Base-by-base conservation (phyloP, 1,140 invertebrate species). In the Brachionus plicatilis region DNA sequence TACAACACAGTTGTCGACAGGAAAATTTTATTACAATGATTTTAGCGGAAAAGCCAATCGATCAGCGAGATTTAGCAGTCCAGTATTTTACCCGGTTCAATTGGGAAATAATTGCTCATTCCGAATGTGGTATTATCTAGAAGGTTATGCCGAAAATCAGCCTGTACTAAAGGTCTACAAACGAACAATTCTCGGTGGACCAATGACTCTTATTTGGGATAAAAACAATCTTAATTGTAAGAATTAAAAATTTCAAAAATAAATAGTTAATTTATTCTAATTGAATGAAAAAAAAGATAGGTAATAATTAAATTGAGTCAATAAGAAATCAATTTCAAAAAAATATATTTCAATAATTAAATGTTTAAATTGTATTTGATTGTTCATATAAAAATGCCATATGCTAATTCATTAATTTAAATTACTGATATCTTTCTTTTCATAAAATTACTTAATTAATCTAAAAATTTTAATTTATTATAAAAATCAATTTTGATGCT, bases 111-210 rank as follows among this genome's bases (percentile, higher is more conserved):
- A 76, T 27, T 83, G 82, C 41, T 43, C 60, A 60, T 83, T 83
- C n/a, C 47, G 82, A 83, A 68, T 83, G 41, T 83, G 82, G 82
- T 83, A 83, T 20, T 68, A 41, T 70, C 20, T 83, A 11, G 8
- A 27, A 17, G 60, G 12, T 47, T 70, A 83, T 83, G 27, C 29
- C 1, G 37, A n/a, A 50, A 60, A 65, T 60, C 14, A 60, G 4
- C 41, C 50, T 1, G 50, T 56, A 17, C 11, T 80, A 11, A 80
- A 80, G 29, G 29, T 80, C 11, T 65, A 60, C 17, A 80, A 60
- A 17, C 50, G 76, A 17, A 80, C 50, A 41, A 20, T 60, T 9
- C 14, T 80, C 6, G 76, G 76, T 20, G 76, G 76, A 3, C 17
- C 14, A 29, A 27, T 80, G 53, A 65, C 11, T 12, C 20, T 80